Base-by-base conservation (phyloP, 2,888 invertebrate species). In the Bembecia ichneumoniformis region DNA sequence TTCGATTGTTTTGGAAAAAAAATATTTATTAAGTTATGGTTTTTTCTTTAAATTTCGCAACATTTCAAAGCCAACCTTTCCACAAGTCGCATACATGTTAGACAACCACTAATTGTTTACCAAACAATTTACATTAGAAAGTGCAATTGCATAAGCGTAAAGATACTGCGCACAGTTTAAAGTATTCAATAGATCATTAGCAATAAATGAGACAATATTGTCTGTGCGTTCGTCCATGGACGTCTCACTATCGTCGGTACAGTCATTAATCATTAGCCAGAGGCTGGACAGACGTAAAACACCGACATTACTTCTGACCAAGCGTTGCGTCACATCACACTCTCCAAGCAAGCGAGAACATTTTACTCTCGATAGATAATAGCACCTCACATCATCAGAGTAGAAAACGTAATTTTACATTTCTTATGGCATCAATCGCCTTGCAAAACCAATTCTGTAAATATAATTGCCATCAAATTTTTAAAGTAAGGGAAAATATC, bases 171-270 rank as follows among this genome's bases (percentile, higher is more conserved):
- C 28, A 52, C 44, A 52, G 49, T 49, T 35, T 40, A 14, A 40
- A 35, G 28, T 28, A 28, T 28, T 78, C 69, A 78, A 81, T 80
- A 75, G 72, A 75, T 80, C 81, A 82, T 82, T 78, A 80, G 77
- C 74, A 77, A 75, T 77, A 77, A 81, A 82, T 77, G 78, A 79
- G 81, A 82, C 81, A 81, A 81, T 82, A 82, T 77, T 73, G 74
- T 75, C 61, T 67, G 63, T 58, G 53, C 54, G 62, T 66, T 58
- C 64, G 61, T 64, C 63, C 63, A 58, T 54, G 61, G 56, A 36
- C 45, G 16, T 16, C 16, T 46, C 13, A 60, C 57, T 59, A 28
- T 28, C 28, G 28, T 28, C 28, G 28, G 59, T 52, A 58, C 53
- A 62, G 67, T 67, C 74, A 81, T 84, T 77, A 79, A 82, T 84